phyloP scores from a whole-genome alignment of 1,140 invertebrate species.

The Apis cerana region DNA sequence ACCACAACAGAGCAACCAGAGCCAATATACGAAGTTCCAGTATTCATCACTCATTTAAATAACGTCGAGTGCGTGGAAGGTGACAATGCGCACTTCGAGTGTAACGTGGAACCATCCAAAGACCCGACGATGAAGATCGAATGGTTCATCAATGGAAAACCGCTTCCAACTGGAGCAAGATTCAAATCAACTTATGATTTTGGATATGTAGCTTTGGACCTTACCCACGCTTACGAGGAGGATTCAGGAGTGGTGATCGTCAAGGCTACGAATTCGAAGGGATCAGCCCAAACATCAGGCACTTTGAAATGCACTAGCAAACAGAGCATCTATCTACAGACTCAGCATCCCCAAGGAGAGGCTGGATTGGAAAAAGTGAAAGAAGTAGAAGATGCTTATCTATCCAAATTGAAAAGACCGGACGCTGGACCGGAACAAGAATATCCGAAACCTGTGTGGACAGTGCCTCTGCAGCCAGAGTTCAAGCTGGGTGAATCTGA shows the following conservation, averaged over 20 bases:
- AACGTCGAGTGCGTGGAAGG: slow-evolving; percentile 94
- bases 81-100: slow-evolving; percentile 96
- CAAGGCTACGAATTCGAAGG: slow-evolving; percentile 95
- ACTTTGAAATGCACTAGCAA: slow-evolving; percentile 91
- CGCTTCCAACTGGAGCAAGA: slow-evolving; percentile 89
- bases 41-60: slow-evolving; percentile 95
- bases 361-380: slow-evolving; percentile 92
- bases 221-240: slow-evolving; percentile 90
- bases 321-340: slow-evolving; percentile 90
- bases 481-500: slow-evolving; percentile 94
- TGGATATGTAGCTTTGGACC: slow-evolving; percentile 92
- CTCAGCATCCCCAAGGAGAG: slow-evolving; percentile 94
- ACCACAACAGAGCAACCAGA: slow-evolving; percentile 85
- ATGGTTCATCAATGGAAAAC: slow-evolving; percentile 94
- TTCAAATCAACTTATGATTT: slow-evolving; percentile 94
- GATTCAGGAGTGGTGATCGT: slow-evolving; percentile 96
- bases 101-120: slow-evolving; percentile 95
- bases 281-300: slow-evolving; percentile 93
- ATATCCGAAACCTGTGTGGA: slow-evolving; percentile 94
- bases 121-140: slow-evolving; percentile 97
- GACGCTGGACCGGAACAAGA: slow-evolving; percentile 86
- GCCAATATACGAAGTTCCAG: slow-evolving; percentile 90
- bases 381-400: slow-evolving; percentile 90
- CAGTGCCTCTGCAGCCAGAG: slow-evolving; percentile 89
- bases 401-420: slow-evolving; percentile 86